These are phyloP conservation scores for Mesoclemmys tuberculata DNA, from an alignment of 2,113 vertebrate genomes.

Conservation along the genomic window DNA sequence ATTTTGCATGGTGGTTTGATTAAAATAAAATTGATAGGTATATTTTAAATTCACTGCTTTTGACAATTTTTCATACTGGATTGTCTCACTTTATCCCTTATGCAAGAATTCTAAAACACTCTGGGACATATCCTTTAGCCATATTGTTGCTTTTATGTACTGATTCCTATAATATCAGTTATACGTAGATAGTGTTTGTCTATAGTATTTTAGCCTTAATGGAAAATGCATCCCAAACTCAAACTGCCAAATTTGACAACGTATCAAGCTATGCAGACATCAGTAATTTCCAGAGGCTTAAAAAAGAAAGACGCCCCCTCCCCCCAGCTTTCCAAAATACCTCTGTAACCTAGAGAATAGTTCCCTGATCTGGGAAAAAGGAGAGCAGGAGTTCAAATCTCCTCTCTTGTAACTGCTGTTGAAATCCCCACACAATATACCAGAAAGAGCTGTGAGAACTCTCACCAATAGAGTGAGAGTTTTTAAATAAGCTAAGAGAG, in stretches of 20 bases:
- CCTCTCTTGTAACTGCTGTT: neutral
- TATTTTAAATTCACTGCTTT: slow-evolving; percentile 5
- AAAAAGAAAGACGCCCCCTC: neutral
- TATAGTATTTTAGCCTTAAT: neutral
- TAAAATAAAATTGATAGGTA: slow-evolving; percentile 29
- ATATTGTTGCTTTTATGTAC: neutral
- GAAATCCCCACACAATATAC: neutral
- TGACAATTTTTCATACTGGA: neutral
- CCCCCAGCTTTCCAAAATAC: too few relatives aligned
- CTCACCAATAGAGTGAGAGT: too few relatives aligned
- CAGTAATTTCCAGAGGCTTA: neutral
- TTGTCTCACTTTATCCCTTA: neutral
- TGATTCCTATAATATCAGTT: neutral
- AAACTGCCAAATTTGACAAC: neutral
- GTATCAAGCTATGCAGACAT: too few relatives aligned
- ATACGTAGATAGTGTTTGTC: too few relatives aligned
- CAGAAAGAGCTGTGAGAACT: too few relatives aligned
- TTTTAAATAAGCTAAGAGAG: too few relatives aligned
- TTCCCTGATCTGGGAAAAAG: neutral
- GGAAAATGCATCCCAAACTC: neutral
- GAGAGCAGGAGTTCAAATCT: neutral
- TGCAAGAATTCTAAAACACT: neutral
- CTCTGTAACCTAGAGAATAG: neutral
- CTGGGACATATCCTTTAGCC: neutral
- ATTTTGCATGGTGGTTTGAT: neutral